Evolutionary conservation across 2,888 invertebrate genomes (phyloP), one percentile per base, ranked within the genome.

Genomic region (Drosophila planitibia): DNA sequence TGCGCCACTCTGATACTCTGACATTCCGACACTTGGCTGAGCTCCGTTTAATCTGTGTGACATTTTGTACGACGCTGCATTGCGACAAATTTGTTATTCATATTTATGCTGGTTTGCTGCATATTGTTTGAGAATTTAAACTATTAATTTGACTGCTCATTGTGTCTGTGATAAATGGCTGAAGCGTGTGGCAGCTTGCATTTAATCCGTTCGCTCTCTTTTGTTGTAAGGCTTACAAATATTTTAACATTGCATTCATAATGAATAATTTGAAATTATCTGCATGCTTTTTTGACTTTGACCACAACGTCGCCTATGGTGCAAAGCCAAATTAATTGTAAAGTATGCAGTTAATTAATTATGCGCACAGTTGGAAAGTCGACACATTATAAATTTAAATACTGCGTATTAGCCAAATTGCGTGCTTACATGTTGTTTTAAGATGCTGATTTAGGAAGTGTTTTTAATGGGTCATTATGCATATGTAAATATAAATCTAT

Each of bases 31-130:
- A 70, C 51, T 61, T 49, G 67, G 70, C 57, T 58, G 70, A 82
- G 78, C 69, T 67, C 57, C 58, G 73, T 63, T 77, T 79, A 87
- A 85, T 84, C 87, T 74, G 55, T 81, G 71, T 81, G 82, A 85
- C 87, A 87, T 84, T 87, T 76, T 70, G 64, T 82, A 69, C 51
- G 58, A 53, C 41, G 61, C 60, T 83, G 81, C 74, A 85, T 74
- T 85, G 79, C 73, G 66, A 85, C 81, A 83, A 83, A 83, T 74
- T 67, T 72, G 80, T 52, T 32, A 62, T 59, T 22, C 47, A 58
- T 75, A 60, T 70, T 51, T 25, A 47, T 47, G 28, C 7, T 25
- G 44, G 49, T 39, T 44, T 33, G 55, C 49, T 66, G 41, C 60
- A 39, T 28, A 30, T 47, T 54, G 55, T 53, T 52, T 28, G 16